Conservation (phyloP, 1,140 invertebrate genomes). For the Hermetia illucens region DNA sequence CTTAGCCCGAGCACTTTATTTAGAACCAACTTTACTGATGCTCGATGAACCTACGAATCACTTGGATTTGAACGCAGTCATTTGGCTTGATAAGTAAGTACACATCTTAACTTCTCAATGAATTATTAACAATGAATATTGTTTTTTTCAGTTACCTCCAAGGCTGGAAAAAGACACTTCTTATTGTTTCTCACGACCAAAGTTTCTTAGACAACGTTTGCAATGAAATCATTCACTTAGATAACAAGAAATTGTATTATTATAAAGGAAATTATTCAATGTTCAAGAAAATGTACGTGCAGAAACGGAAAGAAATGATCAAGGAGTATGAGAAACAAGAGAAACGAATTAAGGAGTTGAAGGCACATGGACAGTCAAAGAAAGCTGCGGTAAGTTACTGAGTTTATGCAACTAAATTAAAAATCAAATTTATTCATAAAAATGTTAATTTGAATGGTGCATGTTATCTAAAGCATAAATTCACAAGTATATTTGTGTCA, state of each 20-base stretch:
- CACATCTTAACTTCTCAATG: not conserved
- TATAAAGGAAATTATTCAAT: conserved; percentile 98
- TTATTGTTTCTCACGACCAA: conserved; percentile 98
- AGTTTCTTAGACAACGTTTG: conserved; percentile 99
- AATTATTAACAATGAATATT: too few relatives aligned
- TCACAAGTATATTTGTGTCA: conserved; percentile 20
- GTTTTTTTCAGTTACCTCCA: conserved; percentile 73
- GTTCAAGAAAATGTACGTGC: conserved; percentile 98
- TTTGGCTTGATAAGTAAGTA: conserved; percentile 94
- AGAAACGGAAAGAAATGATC: conserved; percentile 88
- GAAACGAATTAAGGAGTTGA: conserved; percentile 85
- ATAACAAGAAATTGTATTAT: conserved; percentile 87
- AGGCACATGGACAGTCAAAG: conserved; percentile 87
- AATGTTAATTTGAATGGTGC: too few relatives aligned
- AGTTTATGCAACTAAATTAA: not conserved
- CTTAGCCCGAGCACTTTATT: conserved; percentile 72
- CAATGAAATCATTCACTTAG: conserved; percentile 96
- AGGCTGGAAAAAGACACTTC: conserved; percentile 92
- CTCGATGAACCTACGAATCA: conserved; percentile 95
- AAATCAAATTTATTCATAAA: not conserved
- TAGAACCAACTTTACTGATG: conserved; percentile 88
- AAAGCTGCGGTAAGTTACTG: conserved; percentile 52
- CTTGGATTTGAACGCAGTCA: conserved; percentile 93
- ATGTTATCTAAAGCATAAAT: too few relatives aligned
- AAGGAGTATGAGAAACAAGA: conserved; percentile 99